Conservation (phyloP, 1,140 invertebrate genomes). For the Drosophila bifasciata region DNA sequence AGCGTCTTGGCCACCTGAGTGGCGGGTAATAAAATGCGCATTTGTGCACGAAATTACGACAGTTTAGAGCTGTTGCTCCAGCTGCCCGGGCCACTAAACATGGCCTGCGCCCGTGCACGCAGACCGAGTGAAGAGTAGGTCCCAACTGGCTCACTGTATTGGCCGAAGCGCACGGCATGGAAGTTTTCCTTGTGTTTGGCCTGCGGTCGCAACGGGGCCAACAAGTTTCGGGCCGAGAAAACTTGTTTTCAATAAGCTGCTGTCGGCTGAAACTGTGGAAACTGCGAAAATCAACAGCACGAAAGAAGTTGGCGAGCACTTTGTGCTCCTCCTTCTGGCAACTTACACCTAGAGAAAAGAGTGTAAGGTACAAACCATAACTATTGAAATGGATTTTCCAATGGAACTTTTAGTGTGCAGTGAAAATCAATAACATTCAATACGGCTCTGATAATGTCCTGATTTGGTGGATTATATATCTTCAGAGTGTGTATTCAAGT, state of each 20-base stretch:
- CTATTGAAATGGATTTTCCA: too few relatives aligned
- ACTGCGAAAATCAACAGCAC: slow-evolving; percentile 49
- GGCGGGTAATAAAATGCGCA: slow-evolving; percentile 77
- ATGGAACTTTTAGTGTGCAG: too few relatives aligned
- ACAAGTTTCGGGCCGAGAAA: slow-evolving; percentile 47
- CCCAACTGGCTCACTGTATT: slow-evolving; percentile 39
- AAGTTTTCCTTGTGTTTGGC: slow-evolving; percentile 36
- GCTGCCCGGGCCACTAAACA: slow-evolving; percentile 14
- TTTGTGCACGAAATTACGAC: slow-evolving; percentile 75
- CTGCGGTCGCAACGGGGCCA: slow-evolving; percentile 38
- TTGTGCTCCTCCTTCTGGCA: slow-evolving; percentile 10
- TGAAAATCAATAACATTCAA: too few relatives aligned
- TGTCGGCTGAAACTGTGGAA: slow-evolving; percentile 32
- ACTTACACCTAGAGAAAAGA: too few relatives aligned
- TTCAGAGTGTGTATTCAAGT: not conserved
- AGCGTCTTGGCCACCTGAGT: slow-evolving; percentile 49
- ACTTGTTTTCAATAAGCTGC: slow-evolving; percentile 74
- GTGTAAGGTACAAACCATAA: too few relatives aligned
- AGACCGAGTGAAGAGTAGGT: slow-evolving; percentile 8
- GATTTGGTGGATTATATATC: too few relatives aligned
- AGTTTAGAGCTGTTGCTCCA: slow-evolving; percentile 46
- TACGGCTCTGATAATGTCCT: too few relatives aligned
- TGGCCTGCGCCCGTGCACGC: not conserved
- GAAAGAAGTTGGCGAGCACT: slow-evolving; percentile 25
- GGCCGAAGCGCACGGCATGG: slow-evolving; percentile 8